Conservation (phyloP, 2,797 vertebrate species). For the Gallirallus australis region DNA sequence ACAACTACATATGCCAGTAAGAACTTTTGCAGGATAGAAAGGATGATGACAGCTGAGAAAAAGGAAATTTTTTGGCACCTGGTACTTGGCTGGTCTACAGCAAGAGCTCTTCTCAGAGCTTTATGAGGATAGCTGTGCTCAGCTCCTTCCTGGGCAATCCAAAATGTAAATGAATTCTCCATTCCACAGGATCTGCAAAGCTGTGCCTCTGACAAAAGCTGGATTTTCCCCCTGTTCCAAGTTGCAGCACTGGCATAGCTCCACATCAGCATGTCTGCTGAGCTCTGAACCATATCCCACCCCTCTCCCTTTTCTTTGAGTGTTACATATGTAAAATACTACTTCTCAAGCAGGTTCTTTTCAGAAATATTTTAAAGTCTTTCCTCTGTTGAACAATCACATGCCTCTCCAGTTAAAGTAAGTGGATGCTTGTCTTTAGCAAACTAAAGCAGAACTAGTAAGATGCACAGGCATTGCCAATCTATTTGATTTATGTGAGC, state of each 20-base stretch:
- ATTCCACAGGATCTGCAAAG: background rate
- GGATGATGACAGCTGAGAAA: accelerated
- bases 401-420: background rate
- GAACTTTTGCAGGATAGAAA: background rate
- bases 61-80: background rate
- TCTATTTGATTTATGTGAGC: background rate
- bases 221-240: background rate
- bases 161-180: background rate
- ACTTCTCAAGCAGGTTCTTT: background rate
- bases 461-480: background rate
- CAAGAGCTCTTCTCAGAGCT: background rate
- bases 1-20: background rate
- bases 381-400: background rate
- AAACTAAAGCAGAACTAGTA: background rate
- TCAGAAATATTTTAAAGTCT: background rate
- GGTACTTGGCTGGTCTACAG: background rate
- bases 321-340: background rate
- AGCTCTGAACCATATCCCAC: background rate
- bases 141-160: background rate
- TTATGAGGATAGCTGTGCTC: background rate
- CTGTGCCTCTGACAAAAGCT: background rate
- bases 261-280: background rate
- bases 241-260: background rate
- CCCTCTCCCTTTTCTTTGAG: background rate
- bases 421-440: background rate